Evolutionary conservation across 1,140 invertebrate species (phyloP).

Genomic region (Ceratosolen fusciceps): DNA sequence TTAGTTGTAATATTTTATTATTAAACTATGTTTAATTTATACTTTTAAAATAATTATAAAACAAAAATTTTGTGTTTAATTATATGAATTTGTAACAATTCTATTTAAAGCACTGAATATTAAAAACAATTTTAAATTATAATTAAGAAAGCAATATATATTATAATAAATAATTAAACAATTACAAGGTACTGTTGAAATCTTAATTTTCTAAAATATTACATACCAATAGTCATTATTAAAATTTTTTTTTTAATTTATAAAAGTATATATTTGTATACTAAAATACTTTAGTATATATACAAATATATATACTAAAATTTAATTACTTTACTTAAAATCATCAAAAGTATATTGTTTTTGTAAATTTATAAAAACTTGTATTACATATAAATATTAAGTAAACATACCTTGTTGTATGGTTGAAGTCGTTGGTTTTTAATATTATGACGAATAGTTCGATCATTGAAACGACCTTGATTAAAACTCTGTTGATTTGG

Average conservation of each 20-base stretch:
- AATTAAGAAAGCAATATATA: too few species aligned
- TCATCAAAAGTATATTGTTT: too few species aligned
- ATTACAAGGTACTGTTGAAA: too few species aligned
- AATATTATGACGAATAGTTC: constrained; percentile 60
- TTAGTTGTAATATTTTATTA: background rate
- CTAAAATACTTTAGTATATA: background rate
- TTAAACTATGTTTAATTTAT: background rate
- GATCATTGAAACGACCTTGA: constrained; percentile 66
- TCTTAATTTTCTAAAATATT: too few species aligned
- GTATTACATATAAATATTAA: background rate
- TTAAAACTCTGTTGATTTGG: constrained; percentile 64
- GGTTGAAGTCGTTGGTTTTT: constrained; percentile 69
- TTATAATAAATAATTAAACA: too few species aligned
- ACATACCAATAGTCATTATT: too few species aligned
- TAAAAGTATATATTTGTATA: too few species aligned
- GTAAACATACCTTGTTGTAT: constrained; percentile 70
- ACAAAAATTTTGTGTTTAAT: background rate
- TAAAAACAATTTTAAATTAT: too few species aligned
- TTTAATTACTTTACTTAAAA: too few species aligned
- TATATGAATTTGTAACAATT: too few species aligned
- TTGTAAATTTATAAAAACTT: background rate
- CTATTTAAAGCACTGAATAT: too few species aligned
- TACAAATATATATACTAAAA: background rate
- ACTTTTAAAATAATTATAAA: constrained; percentile 1
- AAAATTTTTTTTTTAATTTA: too few species aligned